phyloP scores from a whole-genome alignment of 2,113 vertebrate genomes.

The Sebastes fasciatus region DNA sequence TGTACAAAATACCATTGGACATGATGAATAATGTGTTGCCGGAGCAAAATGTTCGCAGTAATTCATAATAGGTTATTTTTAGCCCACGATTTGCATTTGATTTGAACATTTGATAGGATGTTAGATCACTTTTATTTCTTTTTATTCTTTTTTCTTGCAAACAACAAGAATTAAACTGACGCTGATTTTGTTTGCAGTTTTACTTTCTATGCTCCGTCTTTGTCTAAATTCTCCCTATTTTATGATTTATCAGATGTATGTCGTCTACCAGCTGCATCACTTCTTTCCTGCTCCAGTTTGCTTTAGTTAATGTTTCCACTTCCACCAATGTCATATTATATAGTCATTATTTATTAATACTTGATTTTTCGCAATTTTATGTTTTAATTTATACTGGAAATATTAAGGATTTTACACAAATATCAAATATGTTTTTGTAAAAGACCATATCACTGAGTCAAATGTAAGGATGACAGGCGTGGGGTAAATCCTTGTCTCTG shows the following conservation, averaged over 20 bases:
- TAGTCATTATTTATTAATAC: not conserved
- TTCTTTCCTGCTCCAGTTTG: not conserved
- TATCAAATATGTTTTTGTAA: not conserved
- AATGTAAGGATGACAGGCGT: not conserved
- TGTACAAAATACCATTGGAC: not conserved
- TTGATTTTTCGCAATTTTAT: not conserved
- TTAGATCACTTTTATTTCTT: not conserved
- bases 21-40: not conserved
- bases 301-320: not conserved
- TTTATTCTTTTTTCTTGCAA: not conserved
- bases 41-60: not conserved
- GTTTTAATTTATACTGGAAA: not conserved
- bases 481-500: not conserved
- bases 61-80: not conserved
- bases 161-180: not conserved
- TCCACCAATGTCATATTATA: not conserved
- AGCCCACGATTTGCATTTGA: not conserved
- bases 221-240: not conserved
- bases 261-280: not conserved
- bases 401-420: not conserved
- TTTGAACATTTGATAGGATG: not conserved
- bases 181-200: conserved; percentile 1
- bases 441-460: not conserved
- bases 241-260: not conserved
- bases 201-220: too few relatives aligned